A percentile compares a stretch with the other conserved stretches of the same genome.
phyloP scores from a whole-genome alignment of 2,888 invertebrate genomes.

The Crocallis elinguaria region DNA sequence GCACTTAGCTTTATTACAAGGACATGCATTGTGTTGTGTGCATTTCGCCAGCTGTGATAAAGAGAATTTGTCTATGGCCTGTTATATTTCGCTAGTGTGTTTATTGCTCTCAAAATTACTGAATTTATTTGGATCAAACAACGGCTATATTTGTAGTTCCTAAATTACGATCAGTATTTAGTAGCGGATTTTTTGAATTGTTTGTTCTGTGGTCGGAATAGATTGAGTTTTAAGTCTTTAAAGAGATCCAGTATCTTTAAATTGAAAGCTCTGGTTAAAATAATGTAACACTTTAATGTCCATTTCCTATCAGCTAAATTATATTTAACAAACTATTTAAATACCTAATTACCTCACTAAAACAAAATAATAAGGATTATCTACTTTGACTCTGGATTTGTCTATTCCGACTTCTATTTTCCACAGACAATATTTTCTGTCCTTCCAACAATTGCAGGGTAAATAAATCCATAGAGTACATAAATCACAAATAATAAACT shows the following conservation, averaged over 20 bases:
- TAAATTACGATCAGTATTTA: slow-evolving; percentile 82
- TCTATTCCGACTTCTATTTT: slow-evolving; percentile 36
- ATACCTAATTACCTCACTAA: too few relatives aligned
- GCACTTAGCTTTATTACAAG: slow-evolving; percentile 70
- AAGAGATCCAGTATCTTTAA: not conserved
- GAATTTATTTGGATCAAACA: slow-evolving; percentile 42
- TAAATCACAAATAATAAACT: slow-evolving; percentile 50
- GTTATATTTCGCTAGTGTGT: slow-evolving; percentile 50
- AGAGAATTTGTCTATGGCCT: slow-evolving; percentile 80
- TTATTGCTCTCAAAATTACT: slow-evolving; percentile 43
- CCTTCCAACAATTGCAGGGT: slow-evolving; percentile 63
- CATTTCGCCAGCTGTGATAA: slow-evolving; percentile 83
- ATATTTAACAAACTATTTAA: too few relatives aligned
- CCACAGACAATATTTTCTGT: slow-evolving; percentile 51
- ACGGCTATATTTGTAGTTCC: slow-evolving; percentile 79
- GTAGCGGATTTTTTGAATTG: slow-evolving; percentile 47
- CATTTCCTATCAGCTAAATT: too few relatives aligned
- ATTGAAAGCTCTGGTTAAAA: too few relatives aligned
- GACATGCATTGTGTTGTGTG: slow-evolving; percentile 74
- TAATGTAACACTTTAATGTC: too few relatives aligned
- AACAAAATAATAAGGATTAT: too few relatives aligned
- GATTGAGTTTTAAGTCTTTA: not conserved
- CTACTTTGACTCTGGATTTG: slow-evolving; percentile 25
- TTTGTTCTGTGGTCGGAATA: slow-evolving; percentile 9
- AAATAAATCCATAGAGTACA: slow-evolving; percentile 60